Base-by-base conservation (phyloP, 2,888 invertebrate genomes). In the Xanthia icteritia region DNA sequence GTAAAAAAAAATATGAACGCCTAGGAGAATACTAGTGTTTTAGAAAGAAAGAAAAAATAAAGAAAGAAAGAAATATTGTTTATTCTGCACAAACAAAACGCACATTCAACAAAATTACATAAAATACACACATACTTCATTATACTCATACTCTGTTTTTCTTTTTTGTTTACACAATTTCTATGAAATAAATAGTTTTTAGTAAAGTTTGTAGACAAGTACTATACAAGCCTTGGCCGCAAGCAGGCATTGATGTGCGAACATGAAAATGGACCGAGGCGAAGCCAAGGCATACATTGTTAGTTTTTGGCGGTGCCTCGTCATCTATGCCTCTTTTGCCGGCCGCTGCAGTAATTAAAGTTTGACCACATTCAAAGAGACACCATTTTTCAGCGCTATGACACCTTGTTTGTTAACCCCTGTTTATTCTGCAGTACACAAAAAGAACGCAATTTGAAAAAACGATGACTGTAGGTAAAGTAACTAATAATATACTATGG, bases 341-440 rank as follows among this genome's bases (percentile, higher is more conserved):
- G 23, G 23, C 51, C 20, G 2, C 23, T 54, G 23, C 11, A 54
- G 54, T 23, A 54, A 54, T 54, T n/a, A 6, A 31, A 60, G 17
- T 64, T 36, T 31, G 31, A 36, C 45, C 45, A 48, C 27, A 15
- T 74, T 75, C 13, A 75, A 42, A 68, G 2, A n/a, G n/a, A 42
- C 13, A n/a, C 31, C 1, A 56, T 58, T 27, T 56, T 66, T 66
- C 15, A 27, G 20, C 36, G 15, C 48, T 39, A 51, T 31, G 60
- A 31, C 27, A 17, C 27, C 6, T 58, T 17, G 17, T 17, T 31
- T 60, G 60, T 60, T 27, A 56, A 23, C n/a, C 31, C 27, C 27
- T 60, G 31, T 60, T 31, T 17, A 60, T 60, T 60, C 31, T 1
- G 27, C n/a, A 17, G 15, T 27, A 17, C 60, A 17, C 4, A 6